These are phyloP conservation scores for Trichonephila clavipes DNA, from an alignment of 1,140 invertebrate genomes.

Conservation along the genomic window DNA sequence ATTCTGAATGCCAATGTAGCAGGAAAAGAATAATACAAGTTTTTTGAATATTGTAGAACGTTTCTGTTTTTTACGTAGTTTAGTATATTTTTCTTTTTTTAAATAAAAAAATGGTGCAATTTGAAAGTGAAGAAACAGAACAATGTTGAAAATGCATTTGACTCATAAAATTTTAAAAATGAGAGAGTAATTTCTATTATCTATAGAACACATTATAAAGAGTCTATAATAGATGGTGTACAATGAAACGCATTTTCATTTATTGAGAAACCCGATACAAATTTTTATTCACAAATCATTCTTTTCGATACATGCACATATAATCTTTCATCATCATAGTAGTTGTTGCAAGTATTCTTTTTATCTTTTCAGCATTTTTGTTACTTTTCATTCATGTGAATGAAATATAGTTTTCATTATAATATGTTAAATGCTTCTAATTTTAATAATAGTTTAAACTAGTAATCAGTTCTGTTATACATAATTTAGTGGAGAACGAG, in stretches of 20 bases:
- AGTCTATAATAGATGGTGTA: not conserved
- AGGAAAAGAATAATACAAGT: not conserved
- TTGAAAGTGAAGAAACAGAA: not conserved
- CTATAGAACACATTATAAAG: too few relatives aligned
- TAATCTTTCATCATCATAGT: conserved; percentile 13
- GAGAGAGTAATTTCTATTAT: too few relatives aligned
- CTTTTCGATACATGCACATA: not conserved
- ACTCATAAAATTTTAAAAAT: too few relatives aligned
- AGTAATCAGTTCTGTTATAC: too few relatives aligned
- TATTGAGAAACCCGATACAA: not conserved
- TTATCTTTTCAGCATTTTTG: conserved; percentile 16
- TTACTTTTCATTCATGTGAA: not conserved
- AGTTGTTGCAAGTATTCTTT: conserved; percentile 35
- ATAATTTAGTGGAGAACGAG: too few relatives aligned
- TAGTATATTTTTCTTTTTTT: not conserved
- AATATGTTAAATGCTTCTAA: too few relatives aligned
- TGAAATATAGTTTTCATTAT: too few relatives aligned
- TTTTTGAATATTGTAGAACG: not conserved
- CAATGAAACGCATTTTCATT: not conserved
- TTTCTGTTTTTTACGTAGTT: not conserved
- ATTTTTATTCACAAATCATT: not conserved
- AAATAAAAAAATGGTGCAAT: not conserved
- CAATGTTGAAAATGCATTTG: not conserved
- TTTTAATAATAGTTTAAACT: too few relatives aligned
- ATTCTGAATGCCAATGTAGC: not conserved